phyloP scores from a whole-genome alignment of 2,113 vertebrate species.

The Pomatorhinus ruficollis region DNA sequence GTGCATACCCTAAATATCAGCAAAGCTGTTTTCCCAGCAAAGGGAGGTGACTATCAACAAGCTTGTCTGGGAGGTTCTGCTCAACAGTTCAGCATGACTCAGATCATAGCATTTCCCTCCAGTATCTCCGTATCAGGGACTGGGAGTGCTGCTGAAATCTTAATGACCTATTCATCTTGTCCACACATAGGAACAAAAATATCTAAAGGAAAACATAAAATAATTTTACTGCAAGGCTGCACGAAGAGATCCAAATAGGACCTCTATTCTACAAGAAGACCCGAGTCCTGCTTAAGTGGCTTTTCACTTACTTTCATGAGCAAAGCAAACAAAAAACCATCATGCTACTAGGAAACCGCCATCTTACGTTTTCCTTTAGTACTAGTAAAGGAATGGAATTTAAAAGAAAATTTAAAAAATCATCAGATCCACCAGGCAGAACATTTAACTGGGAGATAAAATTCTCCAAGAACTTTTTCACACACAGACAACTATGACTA shows the following conservation, averaged over 20 bases:
- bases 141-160: neutral
- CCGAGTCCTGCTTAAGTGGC: neutral
- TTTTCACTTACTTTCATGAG: neutral
- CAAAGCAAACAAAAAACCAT: neutral
- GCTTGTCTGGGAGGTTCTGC: neutral
- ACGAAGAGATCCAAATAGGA: neutral
- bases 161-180: neutral
- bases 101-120: fast-evolving
- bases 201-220: neutral
- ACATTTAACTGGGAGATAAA: neutral
- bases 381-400: neutral
- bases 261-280: neutral
- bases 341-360: neutral
- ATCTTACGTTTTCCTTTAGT: neutral
- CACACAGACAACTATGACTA: neutral
- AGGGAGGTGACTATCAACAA: neutral
- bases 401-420: fast-evolving
- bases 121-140: neutral
- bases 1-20: neutral
- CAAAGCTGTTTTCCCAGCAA: neutral
- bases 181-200: neutral
- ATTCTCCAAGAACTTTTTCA: neutral
- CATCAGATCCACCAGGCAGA: neutral
- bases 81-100: neutral
- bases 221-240: neutral